Conservation (phyloP, 2,113 vertebrate species). For the Sorex araneus region DNA sequence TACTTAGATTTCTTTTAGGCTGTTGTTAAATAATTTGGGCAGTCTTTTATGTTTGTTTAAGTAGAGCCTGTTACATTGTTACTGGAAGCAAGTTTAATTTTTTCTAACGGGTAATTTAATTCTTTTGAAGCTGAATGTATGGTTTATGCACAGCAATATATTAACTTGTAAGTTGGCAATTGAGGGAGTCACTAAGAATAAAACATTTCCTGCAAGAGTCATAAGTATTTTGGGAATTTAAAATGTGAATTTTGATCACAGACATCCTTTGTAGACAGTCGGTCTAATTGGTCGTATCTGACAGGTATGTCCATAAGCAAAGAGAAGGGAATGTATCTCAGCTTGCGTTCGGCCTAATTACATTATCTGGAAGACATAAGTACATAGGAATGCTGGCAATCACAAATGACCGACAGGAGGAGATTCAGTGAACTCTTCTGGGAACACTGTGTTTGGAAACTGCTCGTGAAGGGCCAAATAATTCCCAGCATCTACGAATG, state of each 20-base stretch:
- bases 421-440: background rate
- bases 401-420: slow-evolving; percentile 24
- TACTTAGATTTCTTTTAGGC: slow-evolving; percentile 71
- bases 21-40: slow-evolving; percentile 73
- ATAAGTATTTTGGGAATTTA: slow-evolving; percentile 68
- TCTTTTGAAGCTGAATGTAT: slow-evolving; percentile 76
- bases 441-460: background rate
- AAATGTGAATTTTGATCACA: slow-evolving; percentile 80
- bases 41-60: slow-evolving; percentile 77
- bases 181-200: slow-evolving; percentile 75
- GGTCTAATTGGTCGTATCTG: slow-evolving; percentile 71
- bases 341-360: slow-evolving; percentile 37
- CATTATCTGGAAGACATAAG: slow-evolving; percentile 12
- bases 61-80: slow-evolving; percentile 73
- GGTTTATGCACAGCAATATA: slow-evolving; percentile 73
- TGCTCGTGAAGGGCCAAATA: slow-evolving; percentile 7
- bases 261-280: slow-evolving; percentile 64
- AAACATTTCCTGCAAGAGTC: slow-evolving; percentile 70
- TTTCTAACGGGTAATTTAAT: slow-evolving; percentile 81
- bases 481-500: background rate
- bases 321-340: slow-evolving; percentile 44
- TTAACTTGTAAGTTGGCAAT: slow-evolving; percentile 76
- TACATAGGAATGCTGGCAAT: background rate
- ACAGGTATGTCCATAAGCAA: slow-evolving; percentile 55
- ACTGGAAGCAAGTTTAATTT: slow-evolving; percentile 75